Percentiles rank a stretch among this genome's conserved stretches.
These are phyloP conservation scores for Ophiothrix spiculata DNA, from an alignment of 35 echinoderm and acorn worm species.

Conservation along the genomic window DNA sequence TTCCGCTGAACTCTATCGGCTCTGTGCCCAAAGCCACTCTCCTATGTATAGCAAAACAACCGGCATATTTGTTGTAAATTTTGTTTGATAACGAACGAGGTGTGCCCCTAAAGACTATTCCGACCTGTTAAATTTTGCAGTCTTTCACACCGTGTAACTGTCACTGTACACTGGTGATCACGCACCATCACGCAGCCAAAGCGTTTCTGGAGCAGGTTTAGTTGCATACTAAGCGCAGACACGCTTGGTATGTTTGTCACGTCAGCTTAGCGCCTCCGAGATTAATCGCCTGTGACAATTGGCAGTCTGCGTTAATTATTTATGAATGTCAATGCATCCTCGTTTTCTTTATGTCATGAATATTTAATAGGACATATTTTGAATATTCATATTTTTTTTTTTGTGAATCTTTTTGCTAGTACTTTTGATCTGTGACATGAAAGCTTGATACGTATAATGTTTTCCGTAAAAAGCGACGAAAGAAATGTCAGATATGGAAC, in stretches of 20 bases:
- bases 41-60: not conserved
- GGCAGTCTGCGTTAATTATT: not conserved
- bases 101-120: not conserved
- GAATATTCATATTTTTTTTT: conserved; percentile 2
- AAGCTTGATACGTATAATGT: no score
- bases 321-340: conserved; percentile 12
- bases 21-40: not conserved
- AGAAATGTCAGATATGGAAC: no score
- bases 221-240: not conserved
- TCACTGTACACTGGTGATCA: conserved; percentile 10
- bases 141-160: conserved; percentile 7
- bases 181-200: not conserved
- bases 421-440: no score
- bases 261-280: not conserved
- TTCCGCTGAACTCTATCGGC: not conserved
- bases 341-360: conserved; percentile 2
- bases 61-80: conserved; percentile 12
- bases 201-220: not conserved
- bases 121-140: conserved; percentile 5
- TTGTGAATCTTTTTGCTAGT: not conserved
- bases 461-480: no score
- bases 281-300: conserved; percentile 8
- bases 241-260: conserved; percentile 12
- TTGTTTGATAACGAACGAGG: not conserved
- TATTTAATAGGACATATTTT: not conserved